A percentile compares a stretch with the other conserved stretches of the same genome.
Conservation (phyloP, 2,888 invertebrate species). For the Heliconius ethilla region DNA sequence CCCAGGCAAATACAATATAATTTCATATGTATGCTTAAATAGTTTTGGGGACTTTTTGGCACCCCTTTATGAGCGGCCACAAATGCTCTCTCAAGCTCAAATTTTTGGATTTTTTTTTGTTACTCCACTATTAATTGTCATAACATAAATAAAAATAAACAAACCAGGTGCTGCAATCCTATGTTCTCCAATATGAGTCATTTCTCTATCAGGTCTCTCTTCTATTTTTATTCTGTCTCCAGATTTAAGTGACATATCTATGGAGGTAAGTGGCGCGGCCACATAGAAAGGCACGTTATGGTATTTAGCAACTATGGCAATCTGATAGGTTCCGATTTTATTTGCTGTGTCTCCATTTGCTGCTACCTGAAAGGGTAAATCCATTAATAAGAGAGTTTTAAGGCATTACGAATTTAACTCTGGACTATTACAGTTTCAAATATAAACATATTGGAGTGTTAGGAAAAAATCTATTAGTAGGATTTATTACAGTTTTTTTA, state of each 20-base stretch:
- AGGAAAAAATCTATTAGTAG: too few species aligned
- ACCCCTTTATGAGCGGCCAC: too few species aligned
- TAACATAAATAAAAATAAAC: slow-evolving; percentile 20
- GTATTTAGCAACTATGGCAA: slow-evolving; percentile 94
- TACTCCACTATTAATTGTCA: not conserved
- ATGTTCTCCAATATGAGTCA: slow-evolving; percentile 94
- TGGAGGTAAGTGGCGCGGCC: slow-evolving; percentile 95
- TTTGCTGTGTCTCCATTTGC: slow-evolving; percentile 99
- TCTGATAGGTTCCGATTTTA: slow-evolving; percentile 98
- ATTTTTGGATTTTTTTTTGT: too few species aligned
- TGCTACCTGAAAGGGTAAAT: slow-evolving; percentile 83
- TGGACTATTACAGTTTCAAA: not conserved
- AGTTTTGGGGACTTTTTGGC: too few species aligned
- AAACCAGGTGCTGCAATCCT: slow-evolving; percentile 93
- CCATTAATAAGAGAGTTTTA: not conserved
- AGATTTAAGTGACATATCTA: slow-evolving; percentile 89
- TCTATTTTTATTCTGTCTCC: slow-evolving; percentile 96
- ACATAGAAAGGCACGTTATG: slow-evolving; percentile 97
- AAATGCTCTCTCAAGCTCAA: too few species aligned
- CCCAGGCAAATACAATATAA: too few species aligned
- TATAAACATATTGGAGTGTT: not conserved
- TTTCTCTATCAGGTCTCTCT: slow-evolving; percentile 94
- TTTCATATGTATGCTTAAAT: too few species aligned
- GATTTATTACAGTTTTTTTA: not conserved
- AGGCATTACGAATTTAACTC: not conserved